These are phyloP conservation scores for Pardosa pseudoannulata DNA, from an alignment of 2,888 invertebrate genomes.

Conservation along the genomic window DNA sequence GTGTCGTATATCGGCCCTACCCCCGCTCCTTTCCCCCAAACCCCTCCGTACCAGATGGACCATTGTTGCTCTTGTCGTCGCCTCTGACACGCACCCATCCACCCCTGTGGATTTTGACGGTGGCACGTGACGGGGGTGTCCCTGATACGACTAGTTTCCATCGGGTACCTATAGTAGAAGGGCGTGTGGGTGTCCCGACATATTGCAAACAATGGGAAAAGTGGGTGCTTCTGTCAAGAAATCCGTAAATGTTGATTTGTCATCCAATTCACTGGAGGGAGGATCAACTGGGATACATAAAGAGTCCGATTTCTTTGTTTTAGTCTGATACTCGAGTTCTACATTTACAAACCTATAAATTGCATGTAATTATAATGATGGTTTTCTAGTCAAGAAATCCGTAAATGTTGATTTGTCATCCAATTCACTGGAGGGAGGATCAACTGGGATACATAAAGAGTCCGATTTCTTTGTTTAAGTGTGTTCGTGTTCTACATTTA, in stretches of 20 bases:
- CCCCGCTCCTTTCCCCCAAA: too few species aligned
- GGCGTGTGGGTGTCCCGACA: not conserved
- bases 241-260: not conserved
- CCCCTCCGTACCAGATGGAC: constrained; percentile 56
- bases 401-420: too few species aligned
- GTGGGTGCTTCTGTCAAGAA: not conserved
- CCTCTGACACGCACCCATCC: constrained; percentile 3
- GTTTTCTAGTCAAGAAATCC: too few species aligned
- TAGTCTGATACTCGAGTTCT: too few species aligned
- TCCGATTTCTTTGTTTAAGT: too few species aligned
- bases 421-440: too few species aligned
- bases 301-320: too few species aligned
- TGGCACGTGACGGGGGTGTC: constrained; percentile 6
- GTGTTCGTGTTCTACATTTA: too few species aligned
- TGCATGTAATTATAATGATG: too few species aligned
- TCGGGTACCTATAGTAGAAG: not conserved
- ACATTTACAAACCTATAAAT: too few species aligned
- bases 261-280: not conserved
- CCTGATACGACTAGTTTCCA: constrained; percentile 7
- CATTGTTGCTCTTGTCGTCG: constrained; percentile 65
- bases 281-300: too few species aligned
- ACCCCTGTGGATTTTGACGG: not conserved
- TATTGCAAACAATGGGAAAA: not conserved
- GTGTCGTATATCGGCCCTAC: constrained; percentile 55
- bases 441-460: too few species aligned